Percentiles rank a stretch among this genome's conserved stretches.
Evolutionary conservation across 2,113 vertebrate species (phyloP).

Genomic region (Mormoops blainvillei): DNA sequence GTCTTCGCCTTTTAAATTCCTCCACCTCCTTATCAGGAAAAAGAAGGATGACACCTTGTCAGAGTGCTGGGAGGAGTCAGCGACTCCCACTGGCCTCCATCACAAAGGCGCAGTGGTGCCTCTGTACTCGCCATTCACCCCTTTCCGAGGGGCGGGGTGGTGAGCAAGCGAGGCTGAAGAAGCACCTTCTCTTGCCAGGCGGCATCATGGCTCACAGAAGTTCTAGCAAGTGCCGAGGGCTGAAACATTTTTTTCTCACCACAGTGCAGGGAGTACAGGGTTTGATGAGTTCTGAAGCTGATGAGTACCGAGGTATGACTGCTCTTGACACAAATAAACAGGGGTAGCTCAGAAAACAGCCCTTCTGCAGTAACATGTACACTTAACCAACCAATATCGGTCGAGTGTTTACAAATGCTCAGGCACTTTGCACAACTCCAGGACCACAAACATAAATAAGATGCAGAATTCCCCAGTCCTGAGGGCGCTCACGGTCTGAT

Average conservation of each 20-base stretch:
- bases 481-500: accelerated
- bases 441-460: too few relatives aligned
- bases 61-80: not conserved
- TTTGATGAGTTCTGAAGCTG: too few relatives aligned
- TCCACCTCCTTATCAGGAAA: not conserved
- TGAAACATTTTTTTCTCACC: too few relatives aligned
- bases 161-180: too few relatives aligned
- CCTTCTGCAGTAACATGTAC: not conserved
- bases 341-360: not conserved
- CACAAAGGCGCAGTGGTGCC: not conserved
- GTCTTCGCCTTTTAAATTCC: not conserved
- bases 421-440: not conserved
- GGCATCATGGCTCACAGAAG: too few relatives aligned
- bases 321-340: not conserved
- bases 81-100: accelerated
- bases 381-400: not conserved
- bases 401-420: accelerated
- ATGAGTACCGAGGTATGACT: too few relatives aligned
- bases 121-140: too few relatives aligned
- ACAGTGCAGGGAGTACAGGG: too few relatives aligned
- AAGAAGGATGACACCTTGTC: not conserved
- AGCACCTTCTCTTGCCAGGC: too few relatives aligned
- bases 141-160: too few relatives aligned
- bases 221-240: too few relatives aligned
- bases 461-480: not conserved